Evolutionary conservation across 2,888 invertebrate genomes (phyloP), one percentile per base, ranked within the genome.

Genomic region (Nudaria mundana): DNA sequence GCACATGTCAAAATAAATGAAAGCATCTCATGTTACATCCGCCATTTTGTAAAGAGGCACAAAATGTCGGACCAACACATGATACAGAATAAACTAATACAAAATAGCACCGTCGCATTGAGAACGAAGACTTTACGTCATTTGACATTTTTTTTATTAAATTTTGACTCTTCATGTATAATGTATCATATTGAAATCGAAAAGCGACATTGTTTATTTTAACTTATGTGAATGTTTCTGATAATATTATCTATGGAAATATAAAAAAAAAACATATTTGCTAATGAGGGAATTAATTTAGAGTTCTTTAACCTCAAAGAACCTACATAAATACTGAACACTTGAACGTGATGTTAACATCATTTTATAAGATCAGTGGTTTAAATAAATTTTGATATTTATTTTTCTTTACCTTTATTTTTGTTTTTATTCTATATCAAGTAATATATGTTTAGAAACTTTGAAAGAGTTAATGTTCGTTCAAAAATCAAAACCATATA

Each of bases 81-180:
- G 63, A 63, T 60, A 62, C 56, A 52, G 76, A 69, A 76, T 75
- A 75, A 76, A 76, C 75, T 71, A 75, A 79, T 79, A 75, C 67
- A 72, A 81, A 79, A 52, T 53, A 60, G 40, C 60, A 58, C 52
- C 63, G 68, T 63, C 60, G 56, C 56, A 51, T 48, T 58, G 66
- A 48, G 51, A 64, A 67, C 62, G 38, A 58, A 45, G 61, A 64
- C 63, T 73, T 69, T 80, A 74, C 78, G 77, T 80, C 80, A 80
- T 65, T 62, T 65, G 62, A 54, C 45, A 48, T 48, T 69, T 65
- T 59, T 64, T 65, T 65, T 62, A 62, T 58, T 40, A 55, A 55
- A 57, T 49, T 45, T 50, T 36, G 44, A 56, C 56, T n/a, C n/a
- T 63, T 57, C 58, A 71, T 72, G 69, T 59, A 61, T 72, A 60